Conservation (phyloP, 2,113 vertebrate species). For the Pseudonaja textilis region DNA sequence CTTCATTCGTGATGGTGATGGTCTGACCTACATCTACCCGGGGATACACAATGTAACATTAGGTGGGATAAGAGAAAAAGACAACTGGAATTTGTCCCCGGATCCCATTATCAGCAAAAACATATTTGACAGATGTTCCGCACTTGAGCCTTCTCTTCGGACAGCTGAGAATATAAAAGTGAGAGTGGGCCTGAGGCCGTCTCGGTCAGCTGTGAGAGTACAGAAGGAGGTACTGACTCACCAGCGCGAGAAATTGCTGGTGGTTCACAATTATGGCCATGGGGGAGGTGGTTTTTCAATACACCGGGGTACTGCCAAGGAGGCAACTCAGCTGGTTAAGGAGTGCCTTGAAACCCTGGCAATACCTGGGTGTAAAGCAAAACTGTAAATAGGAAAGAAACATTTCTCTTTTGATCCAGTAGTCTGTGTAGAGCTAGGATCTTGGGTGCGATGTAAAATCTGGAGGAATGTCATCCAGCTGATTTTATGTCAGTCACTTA, state of each 20-base stretch:
- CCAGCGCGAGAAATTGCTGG: constrained; percentile 56
- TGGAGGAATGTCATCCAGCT: not conserved
- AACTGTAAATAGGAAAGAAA: constrained; percentile 60
- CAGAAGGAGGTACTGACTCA: constrained; percentile 73
- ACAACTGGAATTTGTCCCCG: constrained; percentile 73
- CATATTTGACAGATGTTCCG: constrained; percentile 80
- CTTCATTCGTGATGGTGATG: constrained; percentile 82
- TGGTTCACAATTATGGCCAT: constrained; percentile 94
- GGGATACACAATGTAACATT: constrained; percentile 75
- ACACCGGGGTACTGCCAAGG: constrained; percentile 84
- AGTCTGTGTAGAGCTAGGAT: not conserved
- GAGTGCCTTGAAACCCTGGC: constrained; percentile 65
- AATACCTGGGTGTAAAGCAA: constrained; percentile 42
- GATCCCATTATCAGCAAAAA: constrained; percentile 65
- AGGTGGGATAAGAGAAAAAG: constrained; percentile 83
- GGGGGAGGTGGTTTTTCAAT: constrained; percentile 80
- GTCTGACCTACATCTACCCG: constrained; percentile 85
- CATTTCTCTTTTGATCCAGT: not conserved
- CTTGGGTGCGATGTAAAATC: not conserved
- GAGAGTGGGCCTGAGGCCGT: constrained; percentile 85
- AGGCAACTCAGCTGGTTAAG: constrained; percentile 74
- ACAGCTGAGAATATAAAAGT: constrained; percentile 61
- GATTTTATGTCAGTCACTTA: not conserved
- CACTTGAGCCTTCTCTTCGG: constrained; percentile 81
- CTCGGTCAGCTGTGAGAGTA: constrained; percentile 72